phyloP scores from a whole-genome alignment of 2,797 vertebrate species.

The Sebastiscus tertius region DNA sequence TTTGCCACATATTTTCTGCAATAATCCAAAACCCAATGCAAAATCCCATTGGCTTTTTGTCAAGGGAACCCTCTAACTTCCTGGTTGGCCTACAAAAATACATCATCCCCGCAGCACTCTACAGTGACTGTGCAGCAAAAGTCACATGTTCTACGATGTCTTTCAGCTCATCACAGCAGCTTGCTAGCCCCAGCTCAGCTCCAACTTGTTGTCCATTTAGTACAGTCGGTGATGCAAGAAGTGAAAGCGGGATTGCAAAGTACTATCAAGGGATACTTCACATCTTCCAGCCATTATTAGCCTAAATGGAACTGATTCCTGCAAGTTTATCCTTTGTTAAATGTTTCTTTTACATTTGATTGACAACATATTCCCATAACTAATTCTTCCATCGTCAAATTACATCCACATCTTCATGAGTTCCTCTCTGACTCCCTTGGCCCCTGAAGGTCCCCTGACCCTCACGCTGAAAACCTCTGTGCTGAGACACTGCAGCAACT shows the following conservation, averaged over 20 bases:
- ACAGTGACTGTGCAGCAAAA: too few relatives aligned
- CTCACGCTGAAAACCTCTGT: not conserved
- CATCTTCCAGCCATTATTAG: not conserved
- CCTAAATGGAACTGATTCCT: not conserved
- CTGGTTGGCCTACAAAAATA: too few relatives aligned
- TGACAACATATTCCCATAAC: not conserved
- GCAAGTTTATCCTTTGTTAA: not conserved
- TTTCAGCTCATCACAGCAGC: too few relatives aligned
- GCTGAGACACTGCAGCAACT: not conserved
- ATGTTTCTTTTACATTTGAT: not conserved
- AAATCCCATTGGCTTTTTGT: too few relatives aligned
- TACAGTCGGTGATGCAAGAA: not conserved
- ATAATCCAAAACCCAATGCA: too few relatives aligned
- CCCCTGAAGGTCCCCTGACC: not conserved
- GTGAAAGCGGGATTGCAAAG: not conserved
- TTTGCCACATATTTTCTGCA: too few relatives aligned
- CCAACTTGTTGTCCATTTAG: not conserved
- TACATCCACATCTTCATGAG: not conserved
- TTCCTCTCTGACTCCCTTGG: not conserved
- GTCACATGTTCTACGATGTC: too few relatives aligned
- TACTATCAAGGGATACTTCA: not conserved
- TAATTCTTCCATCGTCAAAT: not conserved
- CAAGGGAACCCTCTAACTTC: too few relatives aligned
- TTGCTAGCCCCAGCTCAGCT: too few relatives aligned
- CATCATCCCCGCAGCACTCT: too few relatives aligned